phyloP scores from a whole-genome alignment of 2,113 vertebrate species.

The Silurus glanis region DNA sequence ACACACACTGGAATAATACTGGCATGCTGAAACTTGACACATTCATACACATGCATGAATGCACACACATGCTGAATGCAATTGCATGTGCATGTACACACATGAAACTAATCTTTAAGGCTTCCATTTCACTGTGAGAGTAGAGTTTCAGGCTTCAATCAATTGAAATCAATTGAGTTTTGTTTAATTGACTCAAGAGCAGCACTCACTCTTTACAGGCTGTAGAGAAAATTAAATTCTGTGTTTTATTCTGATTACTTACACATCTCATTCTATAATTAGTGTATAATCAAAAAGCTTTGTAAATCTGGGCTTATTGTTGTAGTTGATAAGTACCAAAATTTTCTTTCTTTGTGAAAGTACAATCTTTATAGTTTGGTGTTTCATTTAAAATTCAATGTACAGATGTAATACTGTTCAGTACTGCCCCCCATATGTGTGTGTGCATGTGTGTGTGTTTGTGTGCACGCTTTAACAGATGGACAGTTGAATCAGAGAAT shows the following conservation, averaged over 20 bases:
- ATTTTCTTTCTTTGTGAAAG: background rate
- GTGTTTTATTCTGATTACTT: background rate
- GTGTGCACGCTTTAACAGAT: background rate
- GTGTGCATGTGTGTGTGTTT: background rate
- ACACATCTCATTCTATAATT: background rate
- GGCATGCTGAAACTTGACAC: background rate
- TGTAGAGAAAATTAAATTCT: background rate
- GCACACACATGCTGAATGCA: background rate
- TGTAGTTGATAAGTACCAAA: background rate
- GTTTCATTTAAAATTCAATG: background rate
- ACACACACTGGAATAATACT: background rate
- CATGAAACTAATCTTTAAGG: background rate
- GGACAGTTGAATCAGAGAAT: constrained; percentile 22
- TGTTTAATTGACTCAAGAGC: background rate
- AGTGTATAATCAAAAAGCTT: background rate
- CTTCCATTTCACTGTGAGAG: background rate
- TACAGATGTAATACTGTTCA: background rate
- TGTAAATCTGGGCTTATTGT: background rate
- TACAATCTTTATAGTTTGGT: background rate
- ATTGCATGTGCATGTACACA: background rate
- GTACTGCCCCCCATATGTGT: background rate
- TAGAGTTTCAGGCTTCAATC: background rate
- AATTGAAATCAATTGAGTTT: background rate
- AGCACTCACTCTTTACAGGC: background rate
- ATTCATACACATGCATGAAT: background rate